Evolutionary conservation across 2,113 vertebrate species (phyloP), one percentile per base, ranked within the genome.

Genomic region (Dryoscopus gambensis): DNA sequence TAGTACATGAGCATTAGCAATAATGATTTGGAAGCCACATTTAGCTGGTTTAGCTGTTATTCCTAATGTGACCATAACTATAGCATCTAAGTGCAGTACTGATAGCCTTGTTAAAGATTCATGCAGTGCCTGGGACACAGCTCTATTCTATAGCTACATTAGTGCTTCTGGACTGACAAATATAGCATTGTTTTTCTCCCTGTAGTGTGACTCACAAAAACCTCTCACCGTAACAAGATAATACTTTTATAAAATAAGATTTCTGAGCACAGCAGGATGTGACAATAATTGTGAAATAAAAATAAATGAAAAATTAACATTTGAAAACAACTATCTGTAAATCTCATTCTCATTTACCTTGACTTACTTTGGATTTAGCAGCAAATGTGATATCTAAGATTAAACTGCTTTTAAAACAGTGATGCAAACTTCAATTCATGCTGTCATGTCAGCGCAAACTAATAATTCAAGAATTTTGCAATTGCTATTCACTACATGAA

Each of bases 31-130:
- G 82, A 85, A 92, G 44, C 23, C 35, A 63, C 65, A 57, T 55
- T 63, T 63, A 83, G 75, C 75, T 92, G 42, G 64, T 90, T 95
- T 86, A 78, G 76, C 67, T 94, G 56, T 55, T 91, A 67, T 74
- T 94, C 20, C 63, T 93, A 85, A 91, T 87, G 47, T 59, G 80
- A 65, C 62, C 59, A 50, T 90, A 88, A 80, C 80, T 71, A 44
- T 16, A 83, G 67, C 57, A 71, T 71, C 84, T 75, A 88, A 76
- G 50, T 59, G 57, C 76, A 69, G 63, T n/a, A 81, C 37, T 73
- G 82, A 89, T 83, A 91, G 69, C 68, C 90, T 95, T 96, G 87
- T 97, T 96, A 97, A 97, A 96, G 87, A 92, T 94, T 89, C 92
- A 83, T 95, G 75, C 88, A 77, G 59, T 91, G 84, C 74, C 40